Conservation (phyloP, 2,888 invertebrate genomes). For the Acrocyrtus sp. region DNA sequence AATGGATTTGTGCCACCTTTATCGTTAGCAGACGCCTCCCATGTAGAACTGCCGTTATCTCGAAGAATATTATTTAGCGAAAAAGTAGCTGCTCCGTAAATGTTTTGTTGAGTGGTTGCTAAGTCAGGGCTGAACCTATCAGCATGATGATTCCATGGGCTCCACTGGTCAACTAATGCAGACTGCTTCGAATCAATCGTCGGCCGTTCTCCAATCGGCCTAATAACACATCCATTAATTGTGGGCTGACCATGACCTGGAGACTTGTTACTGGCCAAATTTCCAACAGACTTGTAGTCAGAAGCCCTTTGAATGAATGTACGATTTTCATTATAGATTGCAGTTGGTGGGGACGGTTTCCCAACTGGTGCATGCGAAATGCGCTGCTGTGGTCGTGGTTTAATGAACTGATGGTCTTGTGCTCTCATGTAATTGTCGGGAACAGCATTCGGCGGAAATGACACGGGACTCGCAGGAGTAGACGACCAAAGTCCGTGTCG, state of each 20-base stretch:
- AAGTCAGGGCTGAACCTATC: constrained; percentile 21
- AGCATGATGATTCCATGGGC: constrained; percentile 20
- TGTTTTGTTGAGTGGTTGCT: too few species aligned
- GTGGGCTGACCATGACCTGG: constrained; percentile 6
- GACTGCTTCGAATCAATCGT: background rate
- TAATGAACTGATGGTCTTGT: constrained; percentile 42
- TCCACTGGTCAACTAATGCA: constrained; percentile 22
- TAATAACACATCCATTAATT: constrained; percentile 21
- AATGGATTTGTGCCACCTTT: constrained; percentile 32
- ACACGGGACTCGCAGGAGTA: constrained; percentile 39
- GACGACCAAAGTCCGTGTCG: constrained; percentile 44
- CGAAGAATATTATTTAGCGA: background rate
- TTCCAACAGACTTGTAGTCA: constrained; percentile 17
- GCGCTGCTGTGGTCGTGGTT: constrained; percentile 23
- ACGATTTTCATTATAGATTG: background rate
- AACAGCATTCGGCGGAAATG: constrained; percentile 26
- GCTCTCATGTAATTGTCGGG: constrained; percentile 36
- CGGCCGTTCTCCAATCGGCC: constrained; percentile 7
- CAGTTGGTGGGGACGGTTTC: constrained; percentile 9
- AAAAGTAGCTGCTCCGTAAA: constrained; percentile 1
- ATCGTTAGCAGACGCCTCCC: constrained; percentile 17
- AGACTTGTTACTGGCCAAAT: background rate
- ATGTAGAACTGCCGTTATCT: constrained; percentile 7
- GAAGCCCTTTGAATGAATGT: constrained; percentile 4
- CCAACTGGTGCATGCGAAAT: constrained; percentile 1